phyloP scores from a whole-genome alignment of 2,113 vertebrate species.

The Engystomops pustulosus region DNA sequence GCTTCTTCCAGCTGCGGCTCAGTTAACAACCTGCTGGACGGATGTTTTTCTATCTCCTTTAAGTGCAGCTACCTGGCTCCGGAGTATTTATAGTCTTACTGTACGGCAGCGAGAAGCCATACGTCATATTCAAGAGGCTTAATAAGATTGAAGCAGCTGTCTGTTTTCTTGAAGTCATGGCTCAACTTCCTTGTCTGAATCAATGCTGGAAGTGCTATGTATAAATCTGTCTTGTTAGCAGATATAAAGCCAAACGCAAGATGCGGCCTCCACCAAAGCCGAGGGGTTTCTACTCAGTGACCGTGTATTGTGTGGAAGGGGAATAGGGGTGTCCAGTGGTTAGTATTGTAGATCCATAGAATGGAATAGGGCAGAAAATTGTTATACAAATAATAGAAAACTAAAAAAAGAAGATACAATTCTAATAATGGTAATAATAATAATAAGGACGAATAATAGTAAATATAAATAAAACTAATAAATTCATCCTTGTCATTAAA shows the following conservation, averaged over 20 bases:
- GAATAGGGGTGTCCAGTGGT: not conserved
- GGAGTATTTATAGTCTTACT: constrained; percentile 16
- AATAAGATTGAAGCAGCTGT: constrained; percentile 29
- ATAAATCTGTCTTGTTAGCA: constrained; percentile 20
- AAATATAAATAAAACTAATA: too few relatives aligned
- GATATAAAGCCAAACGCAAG: not conserved
- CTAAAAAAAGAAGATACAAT: too few relatives aligned
- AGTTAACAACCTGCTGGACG: not conserved
- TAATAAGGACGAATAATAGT: too few relatives aligned
- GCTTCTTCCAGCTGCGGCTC: not conserved
- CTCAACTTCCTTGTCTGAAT: constrained; percentile 17
- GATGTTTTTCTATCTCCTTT: not conserved
- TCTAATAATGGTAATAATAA: too few relatives aligned
- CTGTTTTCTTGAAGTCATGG: constrained; percentile 8
- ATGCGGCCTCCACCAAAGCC: not conserved
- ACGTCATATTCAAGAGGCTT: constrained; percentile 27
- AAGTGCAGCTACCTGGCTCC: not conserved
- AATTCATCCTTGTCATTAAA: too few relatives aligned
- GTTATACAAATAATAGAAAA: too few relatives aligned
- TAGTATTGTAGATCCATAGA: too few relatives aligned
- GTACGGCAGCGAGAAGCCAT: not conserved
- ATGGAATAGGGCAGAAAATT: too few relatives aligned
- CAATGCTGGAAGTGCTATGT: constrained; percentile 19
- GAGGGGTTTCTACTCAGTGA: not conserved
- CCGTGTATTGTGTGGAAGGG: not conserved